Conservation (phyloP, 2,113 vertebrate species). For the Terrapene triunguis region DNA sequence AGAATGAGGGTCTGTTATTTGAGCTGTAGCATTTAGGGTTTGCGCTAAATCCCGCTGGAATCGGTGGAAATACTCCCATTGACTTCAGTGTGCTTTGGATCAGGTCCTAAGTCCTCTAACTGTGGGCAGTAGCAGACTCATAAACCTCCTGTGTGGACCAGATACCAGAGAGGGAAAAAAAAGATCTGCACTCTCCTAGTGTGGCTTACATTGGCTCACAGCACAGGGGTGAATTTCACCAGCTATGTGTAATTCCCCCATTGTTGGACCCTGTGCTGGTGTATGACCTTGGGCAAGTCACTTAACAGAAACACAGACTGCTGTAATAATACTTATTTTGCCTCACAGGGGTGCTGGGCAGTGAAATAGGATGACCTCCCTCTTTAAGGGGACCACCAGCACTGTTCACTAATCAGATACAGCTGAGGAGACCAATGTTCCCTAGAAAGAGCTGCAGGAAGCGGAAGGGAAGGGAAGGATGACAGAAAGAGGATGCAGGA, state of each 20-base stretch:
- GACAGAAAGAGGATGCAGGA: background rate
- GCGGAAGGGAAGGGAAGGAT: background rate
- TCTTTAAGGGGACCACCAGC: no score
- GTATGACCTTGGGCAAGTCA: background rate
- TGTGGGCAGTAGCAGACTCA: background rate
- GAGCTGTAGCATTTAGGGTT: background rate
- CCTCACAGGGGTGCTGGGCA: background rate
- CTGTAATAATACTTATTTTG: background rate
- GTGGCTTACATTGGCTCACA: background rate
- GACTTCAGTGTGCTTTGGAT: background rate
- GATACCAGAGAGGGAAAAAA: background rate
- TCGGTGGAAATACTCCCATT: background rate
- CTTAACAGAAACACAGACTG: background rate
- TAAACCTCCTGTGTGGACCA: background rate
- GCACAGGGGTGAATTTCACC: background rate
- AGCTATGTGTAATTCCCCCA: background rate
- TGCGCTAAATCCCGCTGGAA: background rate
- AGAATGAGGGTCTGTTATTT: background rate
- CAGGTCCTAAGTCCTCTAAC: background rate
- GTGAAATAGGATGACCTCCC: no score
- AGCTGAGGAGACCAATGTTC: no score
- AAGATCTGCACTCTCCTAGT: background rate
- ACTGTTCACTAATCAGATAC: no score
- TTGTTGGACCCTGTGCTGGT: background rate
- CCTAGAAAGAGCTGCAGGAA: background rate